These are phyloP conservation scores for Diarsia brunnea DNA, from an alignment of 2,888 invertebrate species.

Conservation along the genomic window DNA sequence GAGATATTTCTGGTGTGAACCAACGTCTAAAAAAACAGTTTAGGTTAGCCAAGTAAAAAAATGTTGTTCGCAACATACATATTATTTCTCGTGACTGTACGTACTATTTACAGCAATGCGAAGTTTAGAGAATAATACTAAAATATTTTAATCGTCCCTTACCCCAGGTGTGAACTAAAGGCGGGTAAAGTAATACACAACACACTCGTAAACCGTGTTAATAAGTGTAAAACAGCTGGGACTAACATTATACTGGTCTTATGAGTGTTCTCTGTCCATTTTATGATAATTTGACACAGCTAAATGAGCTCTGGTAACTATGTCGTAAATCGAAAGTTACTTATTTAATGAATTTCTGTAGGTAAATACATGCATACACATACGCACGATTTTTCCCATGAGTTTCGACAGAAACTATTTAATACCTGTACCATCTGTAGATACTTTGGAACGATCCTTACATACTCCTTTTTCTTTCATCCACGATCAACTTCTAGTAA, in stretches of 20 bases:
- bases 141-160: conserved; percentile 55
- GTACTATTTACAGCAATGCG: conserved; percentile 1
- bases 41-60: no score
- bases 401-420: no score
- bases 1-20: no score
- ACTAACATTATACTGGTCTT: conserved; percentile 20
- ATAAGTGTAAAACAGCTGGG: conserved; percentile 74
- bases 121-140: conserved; percentile 35
- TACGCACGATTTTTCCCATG: no score
- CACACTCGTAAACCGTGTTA: conserved; percentile 74
- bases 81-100: background rate
- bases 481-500: no score
- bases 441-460: no score
- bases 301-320: background rate
- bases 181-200: conserved; percentile 63
- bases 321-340: background rate
- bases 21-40: no score
- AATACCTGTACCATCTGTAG: no score
- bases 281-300: conserved; percentile 11
- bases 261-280: conserved; percentile 13
- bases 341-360: background rate
- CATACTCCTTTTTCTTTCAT: no score
- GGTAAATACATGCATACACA: no score
- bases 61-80: no score
- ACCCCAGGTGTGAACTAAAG: conserved; percentile 54